Evolutionary conservation across 2,797 vertebrate genomes (phyloP).

Genomic region (Alca torda): DNA sequence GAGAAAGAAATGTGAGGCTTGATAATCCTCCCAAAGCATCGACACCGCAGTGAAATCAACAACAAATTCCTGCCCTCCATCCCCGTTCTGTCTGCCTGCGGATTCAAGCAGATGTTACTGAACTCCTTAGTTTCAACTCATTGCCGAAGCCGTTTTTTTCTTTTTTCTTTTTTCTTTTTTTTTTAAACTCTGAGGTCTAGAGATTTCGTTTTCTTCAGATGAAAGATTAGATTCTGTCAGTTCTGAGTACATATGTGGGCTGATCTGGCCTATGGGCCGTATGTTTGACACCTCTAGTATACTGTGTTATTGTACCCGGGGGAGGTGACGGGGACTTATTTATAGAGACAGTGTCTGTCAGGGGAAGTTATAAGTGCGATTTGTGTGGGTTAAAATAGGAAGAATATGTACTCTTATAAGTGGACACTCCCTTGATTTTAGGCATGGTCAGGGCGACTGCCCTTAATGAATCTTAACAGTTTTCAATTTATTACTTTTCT

Average conservation of each 20-base stretch:
- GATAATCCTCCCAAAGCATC: not conserved
- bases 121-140: slow-evolving; percentile 1
- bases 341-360: slow-evolving; percentile 72
- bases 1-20: not conserved
- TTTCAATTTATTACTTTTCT: slow-evolving; percentile 10
- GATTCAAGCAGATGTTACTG: slow-evolving; percentile 47
- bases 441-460: not conserved
- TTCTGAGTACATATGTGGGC: slow-evolving; percentile 69
- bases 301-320: slow-evolving; percentile 69
- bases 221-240: slow-evolving; percentile 67
- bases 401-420: slow-evolving; percentile 35
- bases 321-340: slow-evolving; percentile 66
- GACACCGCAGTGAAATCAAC: not conserved
- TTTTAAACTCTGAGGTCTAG: slow-evolving; percentile 40
- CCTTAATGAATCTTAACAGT: not conserved
- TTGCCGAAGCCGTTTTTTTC: not conserved
- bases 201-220: slow-evolving; percentile 45
- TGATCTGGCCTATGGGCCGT: slow-evolving; percentile 72
- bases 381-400: slow-evolving; percentile 51
- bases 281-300: slow-evolving; percentile 71
- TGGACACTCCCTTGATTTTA: slow-evolving; percentile 54
- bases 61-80: not conserved
- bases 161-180: not conserved
- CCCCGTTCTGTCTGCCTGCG: not conserved
- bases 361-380: slow-evolving; percentile 47